Conservation (phyloP, 2,888 invertebrate genomes). For the Diaperis boleti region DNA sequence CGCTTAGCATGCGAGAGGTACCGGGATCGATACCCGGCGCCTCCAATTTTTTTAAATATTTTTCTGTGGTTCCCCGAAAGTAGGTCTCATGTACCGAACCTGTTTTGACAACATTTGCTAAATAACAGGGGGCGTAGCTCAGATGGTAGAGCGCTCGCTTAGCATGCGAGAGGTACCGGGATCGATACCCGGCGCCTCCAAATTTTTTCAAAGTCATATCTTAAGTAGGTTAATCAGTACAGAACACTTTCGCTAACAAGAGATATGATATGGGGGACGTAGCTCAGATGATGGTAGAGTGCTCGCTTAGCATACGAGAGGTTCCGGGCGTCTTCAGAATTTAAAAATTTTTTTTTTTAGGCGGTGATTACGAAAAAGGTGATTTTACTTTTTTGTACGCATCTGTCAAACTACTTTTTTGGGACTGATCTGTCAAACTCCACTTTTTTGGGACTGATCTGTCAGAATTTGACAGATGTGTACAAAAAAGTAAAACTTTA, state of each 20-base stretch:
- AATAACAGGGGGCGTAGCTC: conserved; percentile 64
- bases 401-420: no score
- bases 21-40: conserved; percentile 68
- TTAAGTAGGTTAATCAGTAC: background rate
- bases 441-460: no score
- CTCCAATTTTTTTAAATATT: no score
- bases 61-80: no score
- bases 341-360: background rate
- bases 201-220: background rate
- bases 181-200: conserved; percentile 67
- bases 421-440: no score
- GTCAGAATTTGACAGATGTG: no score
- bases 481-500: no score
- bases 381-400: background rate
- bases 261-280: conserved; percentile 55
- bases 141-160: conserved; percentile 72
- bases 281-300: conserved; percentile 72
- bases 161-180: conserved; percentile 72
- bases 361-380: background rate
- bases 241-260: background rate
- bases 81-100: no score
- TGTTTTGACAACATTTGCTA: no score
- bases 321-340: conserved; percentile 66
- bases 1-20: conserved; percentile 72
- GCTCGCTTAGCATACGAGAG: conserved; percentile 72